Evolutionary conservation across 2,888 invertebrate genomes (phyloP), one percentile per base, ranked within the genome.

Genomic region (Calephelis perditalis): DNA sequence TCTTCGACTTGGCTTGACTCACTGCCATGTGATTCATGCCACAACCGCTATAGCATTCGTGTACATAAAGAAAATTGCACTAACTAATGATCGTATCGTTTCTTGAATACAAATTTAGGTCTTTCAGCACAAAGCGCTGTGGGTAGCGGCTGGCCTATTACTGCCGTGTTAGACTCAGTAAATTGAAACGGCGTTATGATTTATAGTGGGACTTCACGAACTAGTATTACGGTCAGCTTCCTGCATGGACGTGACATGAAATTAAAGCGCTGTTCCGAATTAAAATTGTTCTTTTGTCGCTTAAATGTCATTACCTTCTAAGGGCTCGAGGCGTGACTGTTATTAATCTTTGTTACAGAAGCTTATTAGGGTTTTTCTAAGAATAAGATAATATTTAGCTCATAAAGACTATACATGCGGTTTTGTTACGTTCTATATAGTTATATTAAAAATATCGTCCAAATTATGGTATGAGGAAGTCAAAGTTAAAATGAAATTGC

Each of bases 141-240:
- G 74, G 52, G 77, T 54, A 54, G 52, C 74, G 76, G 73, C 75
- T 78, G 80, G 81, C 81, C 81, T 83, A 78, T 82, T 82, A 81
- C 76, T 75, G 76, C 72, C 76, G 76, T 82, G 82, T 84, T 84
- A 78, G 76, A 78, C 76, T 79, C 74, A 76, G 81, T 80, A 86
- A 87, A 89, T 88, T 88, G 88, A 88, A 86, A 86, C 75, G 78
- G 83, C 79, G 78, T 77, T 84, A 86, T 87, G 88, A 88, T 89
- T 87, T 88, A 88, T 87, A 76, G 82, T 71, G 70, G 77, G 82
- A 77, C 79, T 86, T 81, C 83, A 82, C 81, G 81, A 81, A 78
- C 77, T 74, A 74, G 80, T 79, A 85, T 82, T 84, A 84, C 77
- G 78, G 76, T 74, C 81, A 81, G 84, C 81, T 81, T 79, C 77